Evolutionary conservation across 2,113 vertebrate genomes (phyloP).

Genomic region (Pantherophis guttatus): DNA sequence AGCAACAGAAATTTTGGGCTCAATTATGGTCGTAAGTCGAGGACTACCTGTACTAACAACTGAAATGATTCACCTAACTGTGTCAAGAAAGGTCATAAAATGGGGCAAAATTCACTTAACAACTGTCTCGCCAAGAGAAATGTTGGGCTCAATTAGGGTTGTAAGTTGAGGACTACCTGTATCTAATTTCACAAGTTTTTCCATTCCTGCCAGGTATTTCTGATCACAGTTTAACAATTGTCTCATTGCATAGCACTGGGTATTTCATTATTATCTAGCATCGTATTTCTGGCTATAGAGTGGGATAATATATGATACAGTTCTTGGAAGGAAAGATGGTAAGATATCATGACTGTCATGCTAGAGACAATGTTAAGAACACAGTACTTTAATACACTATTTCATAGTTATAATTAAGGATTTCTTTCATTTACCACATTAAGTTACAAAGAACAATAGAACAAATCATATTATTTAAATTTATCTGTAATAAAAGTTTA

Average conservation of each 20-base stretch:
- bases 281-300: not conserved
- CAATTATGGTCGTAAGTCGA: too few relatives aligned
- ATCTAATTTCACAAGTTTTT: not conserved
- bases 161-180: too few relatives aligned
- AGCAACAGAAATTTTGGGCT: too few relatives aligned
- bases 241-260: not conserved
- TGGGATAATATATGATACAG: not conserved
- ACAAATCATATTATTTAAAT: slow-evolving; percentile 59
- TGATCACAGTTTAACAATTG: not conserved
- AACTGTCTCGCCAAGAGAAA: too few relatives aligned
- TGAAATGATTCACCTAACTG: too few relatives aligned
- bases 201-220: not conserved
- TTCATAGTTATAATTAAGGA: slow-evolving; percentile 44
- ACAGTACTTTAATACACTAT: slow-evolving; percentile 48
- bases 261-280: not conserved
- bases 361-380: slow-evolving; percentile 41
- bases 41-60: too few relatives aligned
- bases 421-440: slow-evolving; percentile 56
- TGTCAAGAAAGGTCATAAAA: too few relatives aligned
- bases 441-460: slow-evolving; percentile 53
- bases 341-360: slow-evolving; percentile 3
- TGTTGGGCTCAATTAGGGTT: too few relatives aligned
- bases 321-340: not conserved
- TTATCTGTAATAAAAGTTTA: slow-evolving; percentile 56
- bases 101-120: too few relatives aligned